Conservation (phyloP, 2,797 vertebrate genomes). For the Coregonus ussuriensis region DNA sequence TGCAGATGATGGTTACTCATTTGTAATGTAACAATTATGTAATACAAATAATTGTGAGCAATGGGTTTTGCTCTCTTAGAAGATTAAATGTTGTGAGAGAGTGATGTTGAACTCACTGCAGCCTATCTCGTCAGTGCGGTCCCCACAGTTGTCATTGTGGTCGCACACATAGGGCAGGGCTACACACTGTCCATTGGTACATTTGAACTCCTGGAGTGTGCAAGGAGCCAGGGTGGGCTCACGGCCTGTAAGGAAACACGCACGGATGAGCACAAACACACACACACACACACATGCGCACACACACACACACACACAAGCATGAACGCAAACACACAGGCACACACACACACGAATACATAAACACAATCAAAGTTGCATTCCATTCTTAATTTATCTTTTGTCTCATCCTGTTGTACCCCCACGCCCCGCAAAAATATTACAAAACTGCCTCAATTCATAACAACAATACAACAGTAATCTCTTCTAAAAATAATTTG, state of each 20-base stretch:
- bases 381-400: neutral
- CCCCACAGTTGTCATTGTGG: slow-evolving; percentile 88
- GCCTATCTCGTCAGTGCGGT: slow-evolving; percentile 86
- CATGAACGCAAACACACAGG: neutral
- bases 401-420: neutral
- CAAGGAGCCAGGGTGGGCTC: slow-evolving; percentile 85
- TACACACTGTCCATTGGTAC: slow-evolving; percentile 84
- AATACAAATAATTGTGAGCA: too few species aligned
- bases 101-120: slow-evolving; percentile 72
- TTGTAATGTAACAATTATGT: too few species aligned
- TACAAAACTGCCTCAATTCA: slow-evolving; percentile 20
- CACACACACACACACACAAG: neutral
- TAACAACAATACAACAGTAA: slow-evolving; percentile 42
- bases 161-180: slow-evolving; percentile 84
- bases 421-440: slow-evolving; percentile 6
- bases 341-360: neutral
- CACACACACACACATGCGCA: neutral
- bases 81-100: too few species aligned
- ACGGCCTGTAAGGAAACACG: slow-evolving; percentile 73
- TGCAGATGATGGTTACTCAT: too few species aligned
- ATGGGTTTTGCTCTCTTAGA: too few species aligned
- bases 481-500: slow-evolving; percentile 63
- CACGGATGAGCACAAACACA: slow-evolving; percentile 7
- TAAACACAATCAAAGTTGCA: neutral
- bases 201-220: slow-evolving; percentile 88